These are phyloP conservation scores for Sphaerodactylus townsendi DNA, from an alignment of 2,113 vertebrate species.

Conservation along the genomic window DNA sequence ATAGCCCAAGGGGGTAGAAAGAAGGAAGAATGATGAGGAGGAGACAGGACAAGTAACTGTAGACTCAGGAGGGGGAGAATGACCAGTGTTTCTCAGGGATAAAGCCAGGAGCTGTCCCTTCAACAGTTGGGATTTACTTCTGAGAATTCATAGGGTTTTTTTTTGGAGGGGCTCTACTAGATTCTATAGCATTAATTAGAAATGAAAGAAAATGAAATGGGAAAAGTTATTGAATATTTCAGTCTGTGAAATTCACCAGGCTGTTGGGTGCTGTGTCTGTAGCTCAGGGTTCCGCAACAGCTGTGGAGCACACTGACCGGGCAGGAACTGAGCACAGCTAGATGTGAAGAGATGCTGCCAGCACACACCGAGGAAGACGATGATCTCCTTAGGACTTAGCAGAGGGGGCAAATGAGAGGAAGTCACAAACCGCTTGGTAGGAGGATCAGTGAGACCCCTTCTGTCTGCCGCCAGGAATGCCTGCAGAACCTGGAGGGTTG, in stretches of 20 bases:
- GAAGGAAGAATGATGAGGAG: conserved; percentile 33
- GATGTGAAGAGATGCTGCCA: no score
- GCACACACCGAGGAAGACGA: no score
- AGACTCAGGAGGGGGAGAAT: conserved; percentile 9
- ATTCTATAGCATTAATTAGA: neutral
- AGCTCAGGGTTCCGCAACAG: no score
- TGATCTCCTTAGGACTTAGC: no score
- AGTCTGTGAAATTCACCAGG: neutral
- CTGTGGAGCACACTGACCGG: no score
- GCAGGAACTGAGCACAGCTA: no score
- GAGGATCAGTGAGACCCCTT: no score
- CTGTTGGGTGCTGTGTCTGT: no score
- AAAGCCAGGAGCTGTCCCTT: conserved; percentile 8
- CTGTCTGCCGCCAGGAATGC: no score
- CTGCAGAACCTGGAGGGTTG: no score
- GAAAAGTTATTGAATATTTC: neutral
- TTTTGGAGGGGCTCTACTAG: neutral
- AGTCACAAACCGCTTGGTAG: no score
- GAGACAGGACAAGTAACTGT: conserved; percentile 37
- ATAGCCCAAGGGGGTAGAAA: conserved; percentile 32
- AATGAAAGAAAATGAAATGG: conserved; percentile 9
- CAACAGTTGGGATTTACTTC: neutral
- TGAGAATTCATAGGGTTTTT: conserved; percentile 20
- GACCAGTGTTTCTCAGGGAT: conserved; percentile 17
- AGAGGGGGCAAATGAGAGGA: no score